These are phyloP conservation scores for Caenorhabditis virilis DNA, from an alignment of 2,888 invertebrate species.

Conservation along the genomic window DNA sequence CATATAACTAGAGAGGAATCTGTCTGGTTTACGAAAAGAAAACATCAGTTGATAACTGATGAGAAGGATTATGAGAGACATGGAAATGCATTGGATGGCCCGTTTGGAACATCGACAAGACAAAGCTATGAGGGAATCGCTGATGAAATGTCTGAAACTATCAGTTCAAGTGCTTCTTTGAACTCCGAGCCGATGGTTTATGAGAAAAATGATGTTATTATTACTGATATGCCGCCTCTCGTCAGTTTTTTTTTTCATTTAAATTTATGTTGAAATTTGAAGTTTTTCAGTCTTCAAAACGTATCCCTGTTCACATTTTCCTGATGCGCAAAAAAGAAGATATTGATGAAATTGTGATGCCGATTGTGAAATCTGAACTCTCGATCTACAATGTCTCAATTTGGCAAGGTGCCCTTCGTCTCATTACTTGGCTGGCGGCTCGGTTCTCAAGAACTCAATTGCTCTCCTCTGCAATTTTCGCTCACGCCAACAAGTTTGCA, in stretches of 20 bases:
- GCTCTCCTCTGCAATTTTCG: slow-evolving; percentile 33
- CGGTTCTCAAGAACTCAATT: slow-evolving; percentile 38
- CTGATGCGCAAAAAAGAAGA: slow-evolving; percentile 37
- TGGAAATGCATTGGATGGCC: slow-evolving; percentile 3
- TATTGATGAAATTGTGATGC: slow-evolving; percentile 26
- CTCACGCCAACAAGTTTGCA: slow-evolving; percentile 33
- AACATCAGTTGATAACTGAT: slow-evolving; percentile 12
- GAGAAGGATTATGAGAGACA: slow-evolving; percentile 26
- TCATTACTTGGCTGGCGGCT: slow-evolving; percentile 28
- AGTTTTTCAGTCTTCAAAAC: slow-evolving; percentile 7
- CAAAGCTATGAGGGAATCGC: slow-evolving; percentile 12
- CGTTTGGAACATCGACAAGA: slow-evolving; percentile 14
- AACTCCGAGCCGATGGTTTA: slow-evolving; percentile 18
- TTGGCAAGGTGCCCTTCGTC: slow-evolving; percentile 30
- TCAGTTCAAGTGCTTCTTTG: background rate
- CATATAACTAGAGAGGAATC: slow-evolving; percentile 32
- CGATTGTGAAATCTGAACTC: slow-evolving; percentile 44
- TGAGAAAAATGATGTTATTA: slow-evolving; percentile 29
- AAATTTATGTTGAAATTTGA: too few species aligned
- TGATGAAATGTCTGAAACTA: slow-evolving; percentile 3
- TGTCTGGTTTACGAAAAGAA: slow-evolving; percentile 30
- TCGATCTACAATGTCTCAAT: slow-evolving; percentile 48
- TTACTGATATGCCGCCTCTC: too few species aligned
- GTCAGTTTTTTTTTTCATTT: slow-evolving; percentile 1
- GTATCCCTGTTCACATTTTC: slow-evolving; percentile 45